Evolutionary conservation across 2,797 vertebrate species (phyloP).

Genomic region (Scleropages formosus): DNA sequence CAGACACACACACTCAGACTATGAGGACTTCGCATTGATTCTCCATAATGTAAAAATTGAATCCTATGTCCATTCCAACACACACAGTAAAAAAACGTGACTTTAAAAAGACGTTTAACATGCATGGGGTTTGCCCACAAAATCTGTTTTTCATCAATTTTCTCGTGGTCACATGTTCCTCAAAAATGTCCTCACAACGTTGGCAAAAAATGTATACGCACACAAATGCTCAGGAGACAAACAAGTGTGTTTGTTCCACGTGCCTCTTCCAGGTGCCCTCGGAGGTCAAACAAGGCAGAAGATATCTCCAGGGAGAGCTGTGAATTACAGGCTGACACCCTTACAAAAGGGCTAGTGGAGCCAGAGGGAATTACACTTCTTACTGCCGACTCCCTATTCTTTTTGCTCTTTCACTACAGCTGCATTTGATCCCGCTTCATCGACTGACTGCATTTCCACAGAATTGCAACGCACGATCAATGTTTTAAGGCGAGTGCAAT

Average conservation of each 20-base stretch:
- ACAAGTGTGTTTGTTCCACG: not conserved
- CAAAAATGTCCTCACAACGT: too few species aligned
- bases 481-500: constrained; percentile 60
- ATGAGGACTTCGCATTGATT: too few species aligned
- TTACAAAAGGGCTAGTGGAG: not conserved
- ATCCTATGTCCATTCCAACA: too few species aligned
- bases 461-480: constrained; percentile 52
- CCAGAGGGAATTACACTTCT: not conserved
- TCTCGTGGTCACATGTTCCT: too few species aligned
- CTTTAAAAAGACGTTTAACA: too few species aligned
- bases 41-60: too few species aligned
- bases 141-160: too few species aligned
- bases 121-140: not conserved
- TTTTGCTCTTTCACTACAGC: constrained; percentile 2
- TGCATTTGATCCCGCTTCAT: constrained; percentile 50
- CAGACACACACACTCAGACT: too few species aligned
- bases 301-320: not conserved
- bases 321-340: constrained; percentile 1
- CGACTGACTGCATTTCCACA: constrained; percentile 59
- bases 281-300: constrained; percentile 2
- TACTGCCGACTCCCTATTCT: not conserved
- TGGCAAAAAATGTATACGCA: too few species aligned
- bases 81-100: too few species aligned
- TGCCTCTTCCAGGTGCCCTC: not conserved
- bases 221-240: not conserved